Evolutionary conservation across 2,888 invertebrate genomes (phyloP).

Genomic region (Pristionchus exspectatus): DNA sequence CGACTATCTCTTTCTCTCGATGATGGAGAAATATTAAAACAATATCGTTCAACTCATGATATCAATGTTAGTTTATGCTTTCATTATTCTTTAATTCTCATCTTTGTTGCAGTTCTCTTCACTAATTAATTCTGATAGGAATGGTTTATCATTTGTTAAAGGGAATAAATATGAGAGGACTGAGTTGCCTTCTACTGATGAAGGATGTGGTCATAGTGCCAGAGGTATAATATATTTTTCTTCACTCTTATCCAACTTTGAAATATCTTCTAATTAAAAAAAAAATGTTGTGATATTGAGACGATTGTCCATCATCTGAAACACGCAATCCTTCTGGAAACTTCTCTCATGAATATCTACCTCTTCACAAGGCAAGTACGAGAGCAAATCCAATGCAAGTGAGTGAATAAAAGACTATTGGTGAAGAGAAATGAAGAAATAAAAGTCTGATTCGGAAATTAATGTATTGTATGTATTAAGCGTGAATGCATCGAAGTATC

Average conservation of each 20-base stretch:
- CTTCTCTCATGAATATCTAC: neutral
- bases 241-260: neutral
- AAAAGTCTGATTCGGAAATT: neutral
- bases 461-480: neutral
- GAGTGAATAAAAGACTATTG: no score
- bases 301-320: neutral
- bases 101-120: neutral
- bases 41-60: neutral
- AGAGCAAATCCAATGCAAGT: conserved; percentile 21
- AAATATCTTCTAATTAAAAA: neutral
- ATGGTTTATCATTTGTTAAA: neutral
- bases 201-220: conserved; percentile 22
- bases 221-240: neutral
- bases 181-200: neutral
- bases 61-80: neutral
- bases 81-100: neutral
- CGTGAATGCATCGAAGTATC: neutral
- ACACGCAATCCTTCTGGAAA: neutral
- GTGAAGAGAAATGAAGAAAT: neutral
- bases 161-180: neutral
- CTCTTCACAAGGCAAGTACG: neutral
- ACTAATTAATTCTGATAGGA: neutral
- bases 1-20: conserved; percentile 20
- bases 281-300: neutral
- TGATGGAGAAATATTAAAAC: neutral